A percentile compares a stretch with the other conserved stretches of the same genome.
Evolutionary conservation across 2,888 invertebrate species (phyloP).

Genomic region (Netelia inedita): DNA sequence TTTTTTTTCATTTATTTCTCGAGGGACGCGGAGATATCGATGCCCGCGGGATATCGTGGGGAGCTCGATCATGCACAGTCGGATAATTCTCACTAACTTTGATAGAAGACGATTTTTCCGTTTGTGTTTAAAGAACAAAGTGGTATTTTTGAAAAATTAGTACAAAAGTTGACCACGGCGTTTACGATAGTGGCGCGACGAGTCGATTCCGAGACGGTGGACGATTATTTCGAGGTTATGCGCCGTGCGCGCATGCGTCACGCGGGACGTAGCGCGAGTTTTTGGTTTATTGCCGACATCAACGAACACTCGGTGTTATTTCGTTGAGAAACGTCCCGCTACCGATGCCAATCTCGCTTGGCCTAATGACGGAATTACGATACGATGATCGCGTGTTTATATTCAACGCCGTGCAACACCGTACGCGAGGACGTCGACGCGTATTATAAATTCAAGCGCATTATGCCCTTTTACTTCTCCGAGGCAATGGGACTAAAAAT

Average conservation of each 20-base stretch:
- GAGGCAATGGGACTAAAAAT: conserved; percentile 29
- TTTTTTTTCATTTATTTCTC: conserved; percentile 13
- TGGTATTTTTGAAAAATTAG: not conserved
- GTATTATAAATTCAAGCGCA: conserved; percentile 50
- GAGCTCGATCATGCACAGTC: conserved; percentile 35
- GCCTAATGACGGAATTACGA: conserved; percentile 57
- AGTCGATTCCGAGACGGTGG: not conserved
- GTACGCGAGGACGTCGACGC: not conserved
- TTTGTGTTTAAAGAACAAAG: not conserved
- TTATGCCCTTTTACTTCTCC: conserved; percentile 36
- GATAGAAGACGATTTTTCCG: not conserved
- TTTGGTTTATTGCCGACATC: conserved; percentile 13
- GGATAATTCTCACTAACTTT: not conserved
- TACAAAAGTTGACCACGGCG: not conserved
- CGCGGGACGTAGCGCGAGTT: not conserved
- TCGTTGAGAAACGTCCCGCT: conserved; percentile 17
- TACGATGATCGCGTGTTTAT: conserved; percentile 22
- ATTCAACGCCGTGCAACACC: not conserved
- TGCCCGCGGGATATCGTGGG: conserved; percentile 37
- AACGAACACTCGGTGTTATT: not conserved
- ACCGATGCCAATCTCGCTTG: conserved; percentile 43
- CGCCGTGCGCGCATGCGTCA: not conserved
- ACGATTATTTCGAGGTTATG: not conserved
- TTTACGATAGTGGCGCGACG: not conserved
- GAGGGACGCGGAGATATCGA: conserved; percentile 48